These are phyloP conservation scores for Anser brachyrhynchus DNA, from an alignment of 2,113 vertebrate species.

Conservation along the genomic window DNA sequence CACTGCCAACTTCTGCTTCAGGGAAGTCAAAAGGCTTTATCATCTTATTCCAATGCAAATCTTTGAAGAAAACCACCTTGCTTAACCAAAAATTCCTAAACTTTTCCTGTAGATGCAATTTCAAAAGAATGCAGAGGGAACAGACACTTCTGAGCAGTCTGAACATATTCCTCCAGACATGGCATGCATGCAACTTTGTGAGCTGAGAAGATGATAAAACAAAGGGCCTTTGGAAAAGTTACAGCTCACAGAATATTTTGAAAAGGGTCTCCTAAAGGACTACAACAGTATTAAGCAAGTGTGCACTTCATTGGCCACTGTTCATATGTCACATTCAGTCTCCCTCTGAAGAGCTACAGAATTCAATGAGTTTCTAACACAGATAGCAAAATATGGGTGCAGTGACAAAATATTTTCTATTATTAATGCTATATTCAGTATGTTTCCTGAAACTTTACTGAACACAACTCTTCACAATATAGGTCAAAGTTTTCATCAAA, in stretches of 20 bases:
- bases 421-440: background rate
- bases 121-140: constrained; percentile 5
- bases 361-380: background rate
- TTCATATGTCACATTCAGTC: background rate
- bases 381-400: background rate
- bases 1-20: background rate
- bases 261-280: background rate
- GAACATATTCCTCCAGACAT: background rate
- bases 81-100: background rate
- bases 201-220: background rate
- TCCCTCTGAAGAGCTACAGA: background rate
- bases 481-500: constrained; percentile 33
- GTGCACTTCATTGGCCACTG: background rate
- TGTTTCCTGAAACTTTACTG: constrained; percentile 28
- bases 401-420: background rate
- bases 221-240: background rate
- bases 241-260: background rate
- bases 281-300: background rate
- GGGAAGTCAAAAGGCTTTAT: background rate
- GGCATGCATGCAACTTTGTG: background rate
- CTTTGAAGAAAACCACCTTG: background rate
- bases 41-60: background rate
- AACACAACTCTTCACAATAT: constrained; percentile 36
- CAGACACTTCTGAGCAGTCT: background rate
- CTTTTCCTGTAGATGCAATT: background rate